Evolutionary conservation across 2,888 invertebrate species (phyloP), one percentile per base, ranked within the genome.

Genomic region (Julus scandinavius): DNA sequence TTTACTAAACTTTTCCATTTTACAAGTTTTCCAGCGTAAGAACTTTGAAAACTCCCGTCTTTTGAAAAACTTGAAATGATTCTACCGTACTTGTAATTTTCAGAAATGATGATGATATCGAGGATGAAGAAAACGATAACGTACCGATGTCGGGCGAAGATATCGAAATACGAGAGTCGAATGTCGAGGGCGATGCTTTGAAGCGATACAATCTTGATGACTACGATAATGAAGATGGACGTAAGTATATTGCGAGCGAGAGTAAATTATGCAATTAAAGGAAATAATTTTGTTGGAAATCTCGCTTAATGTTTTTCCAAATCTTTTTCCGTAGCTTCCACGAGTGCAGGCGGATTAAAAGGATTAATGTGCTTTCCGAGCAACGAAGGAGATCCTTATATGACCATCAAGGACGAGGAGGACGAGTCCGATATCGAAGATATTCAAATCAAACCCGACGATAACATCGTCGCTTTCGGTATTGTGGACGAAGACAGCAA

Each of bases 391-490:
- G 93, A 93, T 90, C 93, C 93, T 0, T 92, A 93, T 89, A 90
- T 94, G 38, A 92, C 92, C 2, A 89, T 91, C 15, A 91, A 92
- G 89, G 91, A 92, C 87, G 92, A 93, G 91, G 91, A 91, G 72
- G 92, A 92, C 89, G 92, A 92, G 89, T 92, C 92, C 88, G 93
- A 98, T 91, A 96, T 96, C 91, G 98, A 98, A 91, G 97, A 99
- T 92, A 97, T 97, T 91, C 94, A 96, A 85, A 97, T 99, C 86
- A 96, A 97, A 92, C 94, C 96, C 0, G 95, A 94, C 89, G 99
- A 99, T 92, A 99, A 99, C 93, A 93, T 99, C 40, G 94, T 99
- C 40, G 93, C 97, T 17, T 95, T 97, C 0, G 98, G 97, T 0
- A 96, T 96, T 91, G 96, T 97, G 0, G 95, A 97, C 91, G 96